Evolutionary conservation across 2,113 vertebrate genomes (phyloP).

Genomic region (Prionailurus bengalensis): DNA sequence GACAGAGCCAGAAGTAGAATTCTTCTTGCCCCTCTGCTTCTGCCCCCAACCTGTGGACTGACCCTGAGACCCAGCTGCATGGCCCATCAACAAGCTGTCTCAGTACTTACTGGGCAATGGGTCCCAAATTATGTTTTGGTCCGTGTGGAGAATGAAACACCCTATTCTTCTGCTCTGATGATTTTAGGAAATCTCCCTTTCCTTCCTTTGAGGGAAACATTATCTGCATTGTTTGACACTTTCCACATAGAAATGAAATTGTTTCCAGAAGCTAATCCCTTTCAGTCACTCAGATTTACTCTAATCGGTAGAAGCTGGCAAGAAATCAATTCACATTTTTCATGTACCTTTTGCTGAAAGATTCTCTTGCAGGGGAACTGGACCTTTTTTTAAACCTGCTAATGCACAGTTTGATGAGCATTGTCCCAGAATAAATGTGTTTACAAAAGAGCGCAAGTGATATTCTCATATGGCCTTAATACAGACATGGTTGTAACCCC

Average conservation of each 20-base stretch:
- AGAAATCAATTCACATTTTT: slow-evolving; percentile 51
- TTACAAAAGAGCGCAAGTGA: not conserved
- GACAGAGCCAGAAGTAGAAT: fast-evolving
- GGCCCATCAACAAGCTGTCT: not conserved
- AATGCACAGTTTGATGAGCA: not conserved
- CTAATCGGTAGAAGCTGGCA: slow-evolving; percentile 22
- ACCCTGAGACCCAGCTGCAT: fast-evolving
- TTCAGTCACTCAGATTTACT: slow-evolving; percentile 8
- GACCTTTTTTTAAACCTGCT: not conserved
- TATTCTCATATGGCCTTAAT: not conserved
- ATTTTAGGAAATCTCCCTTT: not conserved
- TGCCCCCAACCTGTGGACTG: not conserved
- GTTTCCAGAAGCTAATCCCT: slow-evolving; percentile 42
- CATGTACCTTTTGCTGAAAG: not conserved
- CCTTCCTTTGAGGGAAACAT: not conserved
- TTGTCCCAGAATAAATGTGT: not conserved
- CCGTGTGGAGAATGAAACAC: not conserved
- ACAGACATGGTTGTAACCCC: not conserved
- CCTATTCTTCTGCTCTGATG: not conserved
- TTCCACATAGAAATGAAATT: slow-evolving; percentile 37
- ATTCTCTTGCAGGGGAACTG: not conserved
- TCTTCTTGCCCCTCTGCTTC: not conserved
- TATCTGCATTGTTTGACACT: not conserved
- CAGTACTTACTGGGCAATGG: not conserved
- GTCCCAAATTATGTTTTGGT: not conserved